phyloP scores from a whole-genome alignment of 2,113 vertebrate species.

The Tricholaema leucomelas region DNA sequence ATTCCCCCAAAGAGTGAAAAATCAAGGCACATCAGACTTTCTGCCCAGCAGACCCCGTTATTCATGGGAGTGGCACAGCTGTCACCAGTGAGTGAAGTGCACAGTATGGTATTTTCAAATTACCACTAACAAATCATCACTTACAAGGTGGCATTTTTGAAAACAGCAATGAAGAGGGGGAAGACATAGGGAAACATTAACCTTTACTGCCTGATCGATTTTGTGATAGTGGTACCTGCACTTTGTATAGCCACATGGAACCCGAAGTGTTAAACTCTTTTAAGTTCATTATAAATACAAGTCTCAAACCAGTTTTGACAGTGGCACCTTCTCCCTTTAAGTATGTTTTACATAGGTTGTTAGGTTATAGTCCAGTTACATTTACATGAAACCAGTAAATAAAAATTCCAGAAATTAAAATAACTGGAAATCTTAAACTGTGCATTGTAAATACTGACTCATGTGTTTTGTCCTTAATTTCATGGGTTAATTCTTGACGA shows the following conservation, averaged over 20 bases:
- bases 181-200: neutral
- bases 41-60: slow-evolving; percentile 92
- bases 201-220: neutral
- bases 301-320: neutral
- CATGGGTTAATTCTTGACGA: neutral
- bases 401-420: neutral
- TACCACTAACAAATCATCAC: neutral
- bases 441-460: neutral
- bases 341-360: neutral
- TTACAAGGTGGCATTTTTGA: neutral
- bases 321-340: neutral
- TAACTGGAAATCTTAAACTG: neutral
- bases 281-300: neutral
- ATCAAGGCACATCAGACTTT: slow-evolving; percentile 95
- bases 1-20: slow-evolving; percentile 96
- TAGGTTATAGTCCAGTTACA: neutral
- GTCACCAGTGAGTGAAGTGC: slow-evolving; percentile 89
- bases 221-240: neutral
- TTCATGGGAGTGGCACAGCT: slow-evolving; percentile 98
- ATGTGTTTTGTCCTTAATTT: neutral
- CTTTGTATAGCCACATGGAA: neutral
- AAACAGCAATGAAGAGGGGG: neutral
- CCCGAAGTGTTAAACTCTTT: neutral
- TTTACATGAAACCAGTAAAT: neutral
- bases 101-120: neutral